Conservation (phyloP, 2,888 invertebrate genomes). For the Cerastoderma edule region DNA sequence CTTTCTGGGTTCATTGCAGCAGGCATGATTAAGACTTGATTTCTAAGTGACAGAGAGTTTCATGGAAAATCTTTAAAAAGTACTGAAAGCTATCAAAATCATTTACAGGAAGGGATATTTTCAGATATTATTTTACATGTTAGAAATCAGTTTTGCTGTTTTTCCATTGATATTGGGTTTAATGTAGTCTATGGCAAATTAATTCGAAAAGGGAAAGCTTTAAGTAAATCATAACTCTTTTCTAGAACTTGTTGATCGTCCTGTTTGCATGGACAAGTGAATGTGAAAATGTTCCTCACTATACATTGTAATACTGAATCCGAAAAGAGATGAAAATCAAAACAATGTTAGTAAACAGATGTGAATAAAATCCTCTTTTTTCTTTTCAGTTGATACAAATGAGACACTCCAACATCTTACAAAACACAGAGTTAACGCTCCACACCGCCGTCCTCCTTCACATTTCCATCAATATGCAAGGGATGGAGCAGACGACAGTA, state of each 20-base stretch:
- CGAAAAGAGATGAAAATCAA: no score
- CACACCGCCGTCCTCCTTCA: constrained; percentile 57
- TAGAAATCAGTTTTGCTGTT: no score
- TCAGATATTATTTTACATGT: no score
- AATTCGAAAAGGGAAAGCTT: no score
- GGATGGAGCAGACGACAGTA: constrained; percentile 17
- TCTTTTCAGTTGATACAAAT: constrained; percentile 71
- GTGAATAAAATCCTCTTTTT: constrained; percentile 6
- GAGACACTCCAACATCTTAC: constrained; percentile 70
- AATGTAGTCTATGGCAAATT: no score
- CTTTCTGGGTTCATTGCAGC: no score
- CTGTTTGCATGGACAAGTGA: neutral
- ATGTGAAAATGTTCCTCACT: neutral
- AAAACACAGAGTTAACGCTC: constrained; percentile 68
- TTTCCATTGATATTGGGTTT: no score
- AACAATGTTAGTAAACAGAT: neutral
- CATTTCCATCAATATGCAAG: constrained; percentile 12
- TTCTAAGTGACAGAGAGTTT: no score
- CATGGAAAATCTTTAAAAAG: no score
- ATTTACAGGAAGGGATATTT: no score
- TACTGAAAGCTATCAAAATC: no score
- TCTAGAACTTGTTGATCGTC: neutral
- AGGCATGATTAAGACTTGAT: no score
- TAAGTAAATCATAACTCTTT: neutral
- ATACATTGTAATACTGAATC: neutral